Percentiles rank a stretch among this genome's conserved stretches.
These are phyloP conservation scores for Mormyrus hasselquistii DNA, from an alignment of 2,797 vertebrate species.

Conservation along the genomic window DNA sequence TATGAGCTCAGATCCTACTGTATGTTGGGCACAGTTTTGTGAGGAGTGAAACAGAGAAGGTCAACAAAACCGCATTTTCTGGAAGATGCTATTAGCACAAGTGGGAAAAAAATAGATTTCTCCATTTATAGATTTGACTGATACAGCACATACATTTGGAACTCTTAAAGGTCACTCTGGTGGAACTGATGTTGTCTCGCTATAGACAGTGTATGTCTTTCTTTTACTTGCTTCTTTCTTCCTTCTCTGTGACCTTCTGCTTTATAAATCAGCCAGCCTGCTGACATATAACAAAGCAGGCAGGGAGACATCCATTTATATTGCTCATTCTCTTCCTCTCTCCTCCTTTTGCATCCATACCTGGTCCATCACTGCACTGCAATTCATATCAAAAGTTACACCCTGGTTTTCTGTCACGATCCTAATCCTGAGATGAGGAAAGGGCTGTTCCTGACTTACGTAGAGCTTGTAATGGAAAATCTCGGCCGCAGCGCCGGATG, in stretches of 20 bases:
- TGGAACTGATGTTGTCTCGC: background rate
- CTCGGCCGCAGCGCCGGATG: background rate
- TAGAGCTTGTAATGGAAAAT: background rate
- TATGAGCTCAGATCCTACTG: background rate
- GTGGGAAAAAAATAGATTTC: background rate
- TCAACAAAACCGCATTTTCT: background rate
- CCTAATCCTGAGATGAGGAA: background rate
- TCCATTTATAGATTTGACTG: background rate
- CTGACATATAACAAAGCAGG: background rate
- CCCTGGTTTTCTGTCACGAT: background rate
- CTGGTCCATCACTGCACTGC: background rate
- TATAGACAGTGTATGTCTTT: background rate
- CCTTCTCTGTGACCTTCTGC: constrained; percentile 1
- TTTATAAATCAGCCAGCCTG: background rate
- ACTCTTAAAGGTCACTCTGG: background rate
- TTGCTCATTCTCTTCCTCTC: background rate
- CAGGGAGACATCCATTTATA: background rate
- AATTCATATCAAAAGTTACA: background rate
- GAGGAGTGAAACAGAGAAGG: background rate
- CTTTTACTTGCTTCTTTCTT: background rate
- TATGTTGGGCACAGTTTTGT: background rate
- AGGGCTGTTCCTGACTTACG: background rate
- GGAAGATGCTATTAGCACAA: background rate
- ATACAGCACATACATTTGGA: background rate
- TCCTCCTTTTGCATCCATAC: background rate